Percentiles rank a stretch among this genome's conserved stretches.
phyloP scores from a whole-genome alignment of 2,113 vertebrate genomes.

The Bostrychus sinensis region DNA sequence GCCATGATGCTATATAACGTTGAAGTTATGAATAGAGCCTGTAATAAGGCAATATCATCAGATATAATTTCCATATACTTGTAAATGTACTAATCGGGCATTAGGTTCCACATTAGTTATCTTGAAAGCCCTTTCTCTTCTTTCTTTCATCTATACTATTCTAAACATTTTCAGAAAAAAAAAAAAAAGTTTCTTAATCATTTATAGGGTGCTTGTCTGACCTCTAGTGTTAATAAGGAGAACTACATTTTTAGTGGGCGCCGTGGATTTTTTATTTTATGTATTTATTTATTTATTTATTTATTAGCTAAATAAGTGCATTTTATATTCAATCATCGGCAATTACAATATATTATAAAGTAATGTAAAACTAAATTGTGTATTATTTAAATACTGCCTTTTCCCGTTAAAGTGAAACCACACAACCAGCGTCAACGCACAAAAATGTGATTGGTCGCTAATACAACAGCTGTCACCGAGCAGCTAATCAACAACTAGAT shows the following conservation, averaged over 20 bases:
- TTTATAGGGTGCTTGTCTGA: constrained; percentile 36
- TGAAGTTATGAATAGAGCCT: too few species aligned
- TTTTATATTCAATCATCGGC: too few species aligned
- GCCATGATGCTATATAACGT: constrained; percentile 35
- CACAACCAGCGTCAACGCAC: constrained; percentile 63
- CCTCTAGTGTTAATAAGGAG: constrained; percentile 46
- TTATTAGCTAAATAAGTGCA: too few species aligned
- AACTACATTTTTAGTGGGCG: constrained; percentile 12
- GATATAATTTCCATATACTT: too few species aligned
- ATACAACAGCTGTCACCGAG: constrained; percentile 15
- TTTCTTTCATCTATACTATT: too few species aligned
- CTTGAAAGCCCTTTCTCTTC: too few species aligned
- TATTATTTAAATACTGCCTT: neutral
- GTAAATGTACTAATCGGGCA: too few species aligned
- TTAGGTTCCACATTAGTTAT: too few species aligned
- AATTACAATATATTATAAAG: too few species aligned
- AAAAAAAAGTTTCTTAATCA: neutral
- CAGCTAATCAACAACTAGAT: constrained; percentile 39
- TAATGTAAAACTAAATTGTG: neutral
- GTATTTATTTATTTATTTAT: too few species aligned
- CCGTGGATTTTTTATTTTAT: neutral
- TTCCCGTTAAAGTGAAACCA: constrained; percentile 7
- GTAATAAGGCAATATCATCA: too few species aligned
- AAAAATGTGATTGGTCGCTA: constrained; percentile 49
- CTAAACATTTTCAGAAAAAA: too few species aligned